Evolutionary conservation across 2,888 invertebrate genomes (phyloP).

Genomic region (Cantharis nigra): DNA sequence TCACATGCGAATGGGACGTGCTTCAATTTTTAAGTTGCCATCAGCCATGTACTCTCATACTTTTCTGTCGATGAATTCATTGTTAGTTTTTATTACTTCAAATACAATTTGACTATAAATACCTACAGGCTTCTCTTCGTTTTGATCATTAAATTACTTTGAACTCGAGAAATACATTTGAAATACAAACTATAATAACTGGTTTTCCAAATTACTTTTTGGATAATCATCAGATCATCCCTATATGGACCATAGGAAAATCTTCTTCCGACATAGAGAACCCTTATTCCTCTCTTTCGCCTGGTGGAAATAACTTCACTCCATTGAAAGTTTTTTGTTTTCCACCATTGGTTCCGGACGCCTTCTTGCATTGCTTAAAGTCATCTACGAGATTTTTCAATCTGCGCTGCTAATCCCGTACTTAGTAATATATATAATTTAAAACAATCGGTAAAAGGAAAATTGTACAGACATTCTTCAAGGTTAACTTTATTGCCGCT

Average conservation of each 20-base stretch:
- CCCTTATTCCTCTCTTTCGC: background rate
- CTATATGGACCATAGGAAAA: background rate
- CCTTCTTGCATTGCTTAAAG: no score
- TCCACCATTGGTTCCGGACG: no score
- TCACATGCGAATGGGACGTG: constrained; percentile 32
- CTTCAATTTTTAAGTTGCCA: constrained; percentile 22
- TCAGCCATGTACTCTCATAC: background rate
- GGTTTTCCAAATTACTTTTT: background rate
- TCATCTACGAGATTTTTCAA: no score
- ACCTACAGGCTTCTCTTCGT: background rate
- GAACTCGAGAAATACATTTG: background rate
- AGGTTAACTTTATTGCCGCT: constrained; percentile 27
- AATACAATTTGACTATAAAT: background rate
- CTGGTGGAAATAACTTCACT: no score
- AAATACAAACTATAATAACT: background rate
- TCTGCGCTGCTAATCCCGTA: background rate
- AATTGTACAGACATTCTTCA: constrained; percentile 9
- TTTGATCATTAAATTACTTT: background rate
- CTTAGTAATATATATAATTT: background rate
- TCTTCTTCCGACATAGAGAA: no score
- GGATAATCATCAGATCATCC: no score
- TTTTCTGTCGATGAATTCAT: constrained; percentile 15
- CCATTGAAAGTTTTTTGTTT: no score
- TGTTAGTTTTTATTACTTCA: constrained; percentile 13
- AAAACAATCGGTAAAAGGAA: constrained; percentile 5